Base-by-base conservation (phyloP, 1,140 invertebrate species). In the Atopsyche davidsoni region DNA sequence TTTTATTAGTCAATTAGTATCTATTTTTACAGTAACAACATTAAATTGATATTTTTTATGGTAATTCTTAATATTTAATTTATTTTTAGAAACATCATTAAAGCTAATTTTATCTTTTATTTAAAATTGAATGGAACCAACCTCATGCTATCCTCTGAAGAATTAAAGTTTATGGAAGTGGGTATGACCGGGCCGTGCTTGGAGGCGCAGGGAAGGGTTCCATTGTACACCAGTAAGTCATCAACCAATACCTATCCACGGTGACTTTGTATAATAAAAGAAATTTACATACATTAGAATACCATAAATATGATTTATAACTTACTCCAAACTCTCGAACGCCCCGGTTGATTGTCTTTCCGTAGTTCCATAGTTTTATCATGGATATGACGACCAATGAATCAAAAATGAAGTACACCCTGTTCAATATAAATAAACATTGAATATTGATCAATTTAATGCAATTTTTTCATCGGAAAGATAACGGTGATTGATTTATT, bases 291-390 rank as follows among this genome's bases (percentile, higher is more conserved):
- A n/a, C n/a, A n/a, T n/a, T n/a, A n/a, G n/a, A n/a, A n/a, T n/a
- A n/a, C n/a, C n/a, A n/a, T n/a, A n/a, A n/a, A n/a, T n/a, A n/a
- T n/a, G n/a, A n/a, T n/a, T n/a, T n/a, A n/a, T n/a, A n/a, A 64
- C 69, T 73, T 67, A 89, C 86, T 39, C 79, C 85, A 70, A 90
- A 87, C 68, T 92, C 87, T 67, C 87, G 87, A 4, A 89, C 82
- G 25, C 85, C 87, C 63, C 88, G 73, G 14, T 62, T 68, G 2
- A 83, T 77, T 25, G 84, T 88, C 70, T 92, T 91, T 14, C 79
- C 79, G 67, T 92, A 92, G 72, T 91, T 92, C 86, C 86, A 91
- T 53, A 92, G 72, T 62, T 85, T 85, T 25, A 92, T 81, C 64
- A 79, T 79, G 4, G 84, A 86, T 4, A 92, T 73, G 17, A 75